Conservation (phyloP, 2,113 vertebrate genomes). For the Silurus asotus region DNA sequence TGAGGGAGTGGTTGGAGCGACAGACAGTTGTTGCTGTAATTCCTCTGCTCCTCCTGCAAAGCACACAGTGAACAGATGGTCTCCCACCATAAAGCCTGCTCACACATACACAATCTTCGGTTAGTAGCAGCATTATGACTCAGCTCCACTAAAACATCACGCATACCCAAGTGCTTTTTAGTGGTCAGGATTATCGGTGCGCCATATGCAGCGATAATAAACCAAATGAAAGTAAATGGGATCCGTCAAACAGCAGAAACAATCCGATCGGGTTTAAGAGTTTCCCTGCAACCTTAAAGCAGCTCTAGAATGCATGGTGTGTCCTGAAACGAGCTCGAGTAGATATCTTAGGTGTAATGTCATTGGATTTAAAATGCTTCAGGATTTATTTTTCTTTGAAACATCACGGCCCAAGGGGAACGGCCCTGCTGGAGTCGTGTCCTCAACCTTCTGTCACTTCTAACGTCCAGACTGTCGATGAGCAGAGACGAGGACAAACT, state of each 20-base stretch:
- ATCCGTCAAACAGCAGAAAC: background rate
- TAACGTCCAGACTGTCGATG: constrained; percentile 46
- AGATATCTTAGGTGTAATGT: background rate
- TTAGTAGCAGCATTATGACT: constrained; percentile 40
- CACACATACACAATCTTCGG: constrained; percentile 32
- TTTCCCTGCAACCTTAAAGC: background rate
- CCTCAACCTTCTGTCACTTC: constrained; percentile 59
- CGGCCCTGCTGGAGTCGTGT: constrained; percentile 63
- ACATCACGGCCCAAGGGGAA: constrained; percentile 52
- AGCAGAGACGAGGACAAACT: constrained; percentile 13
- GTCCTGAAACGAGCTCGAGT: background rate
- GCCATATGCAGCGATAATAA: background rate
- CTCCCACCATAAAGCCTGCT: constrained; percentile 55
- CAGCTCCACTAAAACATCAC: background rate
- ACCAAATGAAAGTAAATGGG: constrained; percentile 1
- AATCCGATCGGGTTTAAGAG: background rate
- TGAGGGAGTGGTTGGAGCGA: constrained; percentile 66
- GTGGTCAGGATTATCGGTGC: constrained; percentile 5
- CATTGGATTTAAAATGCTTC: background rate
- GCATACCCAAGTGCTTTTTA: background rate
- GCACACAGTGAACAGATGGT: constrained; percentile 73
- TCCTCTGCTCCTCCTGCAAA: constrained; percentile 65
- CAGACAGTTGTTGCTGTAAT: constrained; percentile 66
- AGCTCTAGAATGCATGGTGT: background rate
- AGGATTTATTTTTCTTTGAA: background rate